Evolutionary conservation across 2,113 vertebrate genomes (phyloP).

Genomic region (Octodon degus): DNA sequence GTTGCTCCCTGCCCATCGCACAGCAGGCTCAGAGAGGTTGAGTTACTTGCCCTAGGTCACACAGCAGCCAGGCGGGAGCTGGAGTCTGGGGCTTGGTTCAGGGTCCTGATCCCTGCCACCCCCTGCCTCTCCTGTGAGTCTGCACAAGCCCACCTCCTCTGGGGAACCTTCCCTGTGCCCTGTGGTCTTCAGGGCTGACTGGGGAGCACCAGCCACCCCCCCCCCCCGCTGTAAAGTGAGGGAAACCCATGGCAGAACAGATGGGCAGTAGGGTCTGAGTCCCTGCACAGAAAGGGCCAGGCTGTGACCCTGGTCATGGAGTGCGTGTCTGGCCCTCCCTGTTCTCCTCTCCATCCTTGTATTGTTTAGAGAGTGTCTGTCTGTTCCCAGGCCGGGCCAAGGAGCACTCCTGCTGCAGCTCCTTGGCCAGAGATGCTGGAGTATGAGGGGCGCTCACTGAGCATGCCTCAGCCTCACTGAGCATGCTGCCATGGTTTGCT

Average conservation of each 20-base stretch:
- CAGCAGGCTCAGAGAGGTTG: neutral
- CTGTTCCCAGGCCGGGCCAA: neutral
- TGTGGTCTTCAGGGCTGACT: neutral
- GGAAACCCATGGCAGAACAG: neutral
- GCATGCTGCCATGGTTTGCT: rapidly evolving
- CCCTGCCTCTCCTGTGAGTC: neutral
- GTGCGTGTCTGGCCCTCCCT: too few species aligned
- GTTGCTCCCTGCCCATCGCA: too few species aligned
- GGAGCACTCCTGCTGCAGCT: neutral
- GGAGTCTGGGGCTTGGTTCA: neutral
- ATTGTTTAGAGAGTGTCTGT: neutral
- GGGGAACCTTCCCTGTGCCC: neutral
- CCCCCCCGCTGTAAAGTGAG: neutral
- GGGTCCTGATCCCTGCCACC: too few species aligned
- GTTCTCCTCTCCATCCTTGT: neutral
- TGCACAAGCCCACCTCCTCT: neutral
- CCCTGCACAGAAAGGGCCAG: neutral
- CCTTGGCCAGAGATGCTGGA: neutral
- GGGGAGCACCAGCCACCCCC: neutral
- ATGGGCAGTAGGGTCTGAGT: neutral
- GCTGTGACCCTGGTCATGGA: neutral
- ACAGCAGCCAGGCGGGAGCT: neutral
- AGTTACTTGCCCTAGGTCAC: neutral
- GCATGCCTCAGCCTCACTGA: neutral
- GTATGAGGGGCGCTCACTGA: neutral